Evolutionary conservation across 2,797 vertebrate genomes (phyloP).

Genomic region (Notamacropus eugenii): DNA sequence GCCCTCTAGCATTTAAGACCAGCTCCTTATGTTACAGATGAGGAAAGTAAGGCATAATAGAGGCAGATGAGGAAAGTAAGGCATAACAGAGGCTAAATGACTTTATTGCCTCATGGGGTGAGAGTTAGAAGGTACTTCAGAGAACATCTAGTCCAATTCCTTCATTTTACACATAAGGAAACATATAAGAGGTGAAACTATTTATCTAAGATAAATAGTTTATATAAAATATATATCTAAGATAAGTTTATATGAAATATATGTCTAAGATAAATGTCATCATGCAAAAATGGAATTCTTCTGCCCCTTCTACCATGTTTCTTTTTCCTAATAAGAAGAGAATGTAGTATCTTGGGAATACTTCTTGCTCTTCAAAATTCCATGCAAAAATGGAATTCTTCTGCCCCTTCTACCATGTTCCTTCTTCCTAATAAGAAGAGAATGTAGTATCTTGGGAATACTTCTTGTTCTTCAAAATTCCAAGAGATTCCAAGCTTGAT

Average conservation of each 20-base stretch:
- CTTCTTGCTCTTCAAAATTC: too few relatives aligned
- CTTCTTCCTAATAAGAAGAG: not conserved
- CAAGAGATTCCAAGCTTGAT: not conserved
- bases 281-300: too few relatives aligned
- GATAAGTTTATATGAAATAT: too few relatives aligned
- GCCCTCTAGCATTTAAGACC: not conserved
- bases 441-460: not conserved
- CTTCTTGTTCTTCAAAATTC: not conserved
- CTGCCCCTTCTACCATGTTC: not conserved
- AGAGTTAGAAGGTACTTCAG: not conserved
- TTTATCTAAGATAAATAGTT: not conserved
- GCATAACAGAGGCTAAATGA: not conserved
- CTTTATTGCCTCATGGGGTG: not conserved
- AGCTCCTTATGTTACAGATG: not conserved
- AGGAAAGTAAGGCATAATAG: not conserved
- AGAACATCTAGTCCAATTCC: not conserved
- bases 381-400: not conserved
- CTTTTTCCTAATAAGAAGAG: too few relatives aligned
- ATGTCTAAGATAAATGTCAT: too few relatives aligned
- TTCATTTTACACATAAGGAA: not conserved
- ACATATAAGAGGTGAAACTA: not conserved
- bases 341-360: too few relatives aligned
- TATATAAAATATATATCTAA: too few relatives aligned
- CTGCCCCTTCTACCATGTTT: too few relatives aligned
- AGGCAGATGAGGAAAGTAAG: not conserved